Base-by-base conservation (phyloP, 2,888 invertebrate genomes). In the Pristionchus maxplancki region DNA sequence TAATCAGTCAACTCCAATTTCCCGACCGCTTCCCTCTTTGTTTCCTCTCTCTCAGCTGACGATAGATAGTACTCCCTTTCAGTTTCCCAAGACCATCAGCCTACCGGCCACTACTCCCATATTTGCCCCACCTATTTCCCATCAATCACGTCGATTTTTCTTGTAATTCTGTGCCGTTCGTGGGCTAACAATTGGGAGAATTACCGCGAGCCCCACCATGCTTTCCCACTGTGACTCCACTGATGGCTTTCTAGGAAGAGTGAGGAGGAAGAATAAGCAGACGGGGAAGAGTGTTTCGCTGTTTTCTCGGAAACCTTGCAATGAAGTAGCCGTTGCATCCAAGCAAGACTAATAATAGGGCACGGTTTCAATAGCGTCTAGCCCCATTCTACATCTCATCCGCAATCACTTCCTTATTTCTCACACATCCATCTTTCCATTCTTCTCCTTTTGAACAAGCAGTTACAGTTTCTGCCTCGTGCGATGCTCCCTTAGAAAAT, bases 1-100 rank as follows among this genome's bases (percentile, higher is more conserved):
- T 78, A 78, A 78, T 78, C 78, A 78, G 78, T 78, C 78, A 78
- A 78, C 78, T 78, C 78, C 28, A 78, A 78, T 78, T 78, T 78
- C 78, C 78, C 44, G 78, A 28, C 78, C 28, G 78, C 44, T 78
- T 78, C 78, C 78, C 78, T 48, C 44, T 48, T 78, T 40, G 78
- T 48, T 48, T 78, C 40, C 78, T 40, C 67, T 34, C 31, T 34
- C 20, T 78, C 71, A 78, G 78, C 78, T 48, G 78, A 78, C 44
- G 44, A 78, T 48, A 78, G 78, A 78, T 78, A 78, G 78, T 78
- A 44, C 78, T 48, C 20, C 31, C 78, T 2, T 4, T 15, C 44
- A 17, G 28, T 44, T 28, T 34, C 44, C 44, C 20, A 37, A 20
- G 24, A 24, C 44, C n/a, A n/a, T 24, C 24, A 20, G 6, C 58